Evolutionary conservation across 2,888 invertebrate species (phyloP), one percentile per base, ranked within the genome.

Genomic region (Uropetala carovei): DNA sequence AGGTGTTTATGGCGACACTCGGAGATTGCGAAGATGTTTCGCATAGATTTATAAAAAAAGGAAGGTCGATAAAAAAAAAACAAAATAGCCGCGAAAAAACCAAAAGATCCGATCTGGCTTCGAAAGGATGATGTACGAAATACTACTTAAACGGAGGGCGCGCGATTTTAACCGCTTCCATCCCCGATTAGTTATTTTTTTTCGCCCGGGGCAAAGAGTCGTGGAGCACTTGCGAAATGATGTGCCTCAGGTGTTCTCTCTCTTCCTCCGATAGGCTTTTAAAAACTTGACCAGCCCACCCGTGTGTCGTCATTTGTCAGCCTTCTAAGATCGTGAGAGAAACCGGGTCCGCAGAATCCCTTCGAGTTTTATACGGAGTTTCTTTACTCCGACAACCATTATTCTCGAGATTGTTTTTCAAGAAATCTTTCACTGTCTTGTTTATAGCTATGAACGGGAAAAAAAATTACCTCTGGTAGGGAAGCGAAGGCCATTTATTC

Each of bases 221-320:
- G 22, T 13, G 86, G 10, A 11, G 43, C 83, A 18, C 83, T n/a
- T n/a, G n/a, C 86, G 86, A 58, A 86, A 86, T 86, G 86, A 86
- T n/a, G 86, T 58, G 60, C 59, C 60, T 64, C 89, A 89, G 89
- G 89, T 68, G 89, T 89, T 89, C 83, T 43, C 83, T 43, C 83
- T 57, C 83, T 43, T 56, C 14, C 83, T 57, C 64, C 64, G 43
- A 64, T 89, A 64, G 60, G 89, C 89, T 89, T 89, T 83, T 68
- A 43, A 89, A 89, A 89, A 89, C 59, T 60, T 86, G 86, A 86
- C 60, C 89, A 64, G 89, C 59, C 43, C 89, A 30, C 89, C 30
- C 89, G n/a, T 30, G 64, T 43, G 89, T 89, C 89, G 86, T 89
- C 89, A 89, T 89, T 89, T 89, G 89, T 89, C 86, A 86, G 86